phyloP scores from a whole-genome alignment of 2,888 invertebrate genomes.

The Melanophora roralis region DNA sequence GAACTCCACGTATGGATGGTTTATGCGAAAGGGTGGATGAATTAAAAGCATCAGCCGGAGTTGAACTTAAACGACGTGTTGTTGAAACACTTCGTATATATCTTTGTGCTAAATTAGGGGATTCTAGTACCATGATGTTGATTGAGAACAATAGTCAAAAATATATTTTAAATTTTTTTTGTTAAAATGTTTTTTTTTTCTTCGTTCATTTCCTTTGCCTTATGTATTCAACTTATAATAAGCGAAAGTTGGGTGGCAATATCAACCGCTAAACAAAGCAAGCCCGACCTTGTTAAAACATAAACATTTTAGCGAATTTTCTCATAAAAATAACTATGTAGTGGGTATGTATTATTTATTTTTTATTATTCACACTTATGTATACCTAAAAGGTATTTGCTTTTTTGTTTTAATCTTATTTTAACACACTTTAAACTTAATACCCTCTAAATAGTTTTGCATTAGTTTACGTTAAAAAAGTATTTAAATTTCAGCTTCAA shows the following conservation, averaged over 20 bases:
- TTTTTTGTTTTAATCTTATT: constrained; percentile 2
- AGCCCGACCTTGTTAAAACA: too few relatives aligned
- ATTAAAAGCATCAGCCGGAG: constrained; percentile 57
- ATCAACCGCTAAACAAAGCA: too few relatives aligned
- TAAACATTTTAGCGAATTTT: too few relatives aligned
- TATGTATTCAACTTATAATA: too few relatives aligned
- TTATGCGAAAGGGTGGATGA: constrained; percentile 40
- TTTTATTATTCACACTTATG: too few relatives aligned
- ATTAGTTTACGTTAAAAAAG: neutral
- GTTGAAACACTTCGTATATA: constrained; percentile 72
- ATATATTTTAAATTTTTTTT: constrained; percentile 33
- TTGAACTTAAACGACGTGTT: constrained; percentile 71
- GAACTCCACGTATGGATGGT: constrained; percentile 68
- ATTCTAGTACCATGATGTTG: constrained; percentile 66
- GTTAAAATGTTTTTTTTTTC: neutral
- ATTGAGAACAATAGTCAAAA: neutral
- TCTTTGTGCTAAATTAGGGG: constrained; percentile 67
- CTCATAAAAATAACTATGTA: too few relatives aligned
- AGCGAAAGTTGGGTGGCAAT: too few relatives aligned
- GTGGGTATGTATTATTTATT: too few relatives aligned
- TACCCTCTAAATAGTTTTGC: neutral
- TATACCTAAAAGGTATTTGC: too few relatives aligned
- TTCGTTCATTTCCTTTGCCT: neutral
- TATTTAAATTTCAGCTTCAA: neutral
- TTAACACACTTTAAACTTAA: neutral